phyloP scores from a whole-genome alignment of 2,797 vertebrate genomes.

The Bradypodion ventrale region DNA sequence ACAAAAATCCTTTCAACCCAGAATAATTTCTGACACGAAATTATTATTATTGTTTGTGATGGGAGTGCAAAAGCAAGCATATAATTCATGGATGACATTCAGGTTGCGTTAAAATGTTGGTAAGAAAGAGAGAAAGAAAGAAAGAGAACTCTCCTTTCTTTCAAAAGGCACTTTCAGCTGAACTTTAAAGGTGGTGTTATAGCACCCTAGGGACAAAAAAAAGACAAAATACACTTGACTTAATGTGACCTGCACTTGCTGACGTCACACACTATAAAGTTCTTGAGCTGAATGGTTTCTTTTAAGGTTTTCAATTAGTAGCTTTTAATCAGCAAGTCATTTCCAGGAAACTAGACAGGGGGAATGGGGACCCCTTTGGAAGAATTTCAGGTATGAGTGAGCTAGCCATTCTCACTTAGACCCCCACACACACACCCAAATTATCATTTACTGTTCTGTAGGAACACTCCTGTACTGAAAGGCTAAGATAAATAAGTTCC shows the following conservation, averaged over 20 bases:
- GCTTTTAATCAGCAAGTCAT: constrained; percentile 58
- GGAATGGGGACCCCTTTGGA: constrained; percentile 44
- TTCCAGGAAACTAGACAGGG: constrained; percentile 48
- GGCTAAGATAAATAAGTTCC: constrained; percentile 40
- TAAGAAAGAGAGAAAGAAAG: background rate
- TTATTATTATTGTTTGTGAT: background rate
- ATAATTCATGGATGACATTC: constrained; percentile 14
- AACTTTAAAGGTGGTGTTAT: constrained; percentile 17
- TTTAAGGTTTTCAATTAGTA: constrained; percentile 34
- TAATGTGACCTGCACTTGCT: constrained; percentile 21
- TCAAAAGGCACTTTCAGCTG: constrained; percentile 5
- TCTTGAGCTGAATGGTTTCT: constrained; percentile 11
- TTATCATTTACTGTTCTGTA: constrained; percentile 12
- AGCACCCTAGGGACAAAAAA: constrained; percentile 2
- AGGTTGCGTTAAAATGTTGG: constrained; percentile 5
- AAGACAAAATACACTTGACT: constrained; percentile 29
- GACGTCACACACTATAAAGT: constrained; percentile 4
- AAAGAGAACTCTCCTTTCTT: background rate
- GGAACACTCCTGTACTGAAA: constrained; percentile 33
- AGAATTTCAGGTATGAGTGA: constrained; percentile 75
- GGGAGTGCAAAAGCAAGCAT: constrained; percentile 19
- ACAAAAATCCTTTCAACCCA: too few species aligned
- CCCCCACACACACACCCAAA: constrained; percentile 31
- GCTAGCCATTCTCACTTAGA: constrained; percentile 23
- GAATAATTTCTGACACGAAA: too few species aligned